These are phyloP conservation scores for Oconnorella tubifera DNA, from an alignment of 2,888 invertebrate genomes.

Conservation along the genomic window DNA sequence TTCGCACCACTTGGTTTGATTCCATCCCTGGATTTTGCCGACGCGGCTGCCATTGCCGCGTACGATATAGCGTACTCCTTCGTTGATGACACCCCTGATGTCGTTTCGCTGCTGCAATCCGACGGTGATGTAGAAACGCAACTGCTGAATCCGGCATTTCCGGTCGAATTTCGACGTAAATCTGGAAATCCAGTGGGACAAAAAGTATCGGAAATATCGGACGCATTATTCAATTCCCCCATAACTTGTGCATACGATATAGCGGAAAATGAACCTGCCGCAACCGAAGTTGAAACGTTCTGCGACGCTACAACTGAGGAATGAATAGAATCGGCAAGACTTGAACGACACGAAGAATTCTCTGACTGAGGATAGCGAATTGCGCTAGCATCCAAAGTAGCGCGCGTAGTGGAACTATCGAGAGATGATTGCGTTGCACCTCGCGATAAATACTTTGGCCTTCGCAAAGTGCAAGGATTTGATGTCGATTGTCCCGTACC, in stretches of 20 bases:
- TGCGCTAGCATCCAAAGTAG: no score
- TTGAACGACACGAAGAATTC: no score
- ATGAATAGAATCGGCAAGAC: background rate
- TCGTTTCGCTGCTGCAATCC: background rate
- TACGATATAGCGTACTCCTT: slow-evolving; percentile 1
- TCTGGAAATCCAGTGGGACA: background rate
- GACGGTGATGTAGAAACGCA: background rate
- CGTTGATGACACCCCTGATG: background rate
- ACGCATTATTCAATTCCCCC: background rate
- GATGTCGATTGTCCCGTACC: background rate
- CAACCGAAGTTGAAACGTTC: background rate
- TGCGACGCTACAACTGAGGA: background rate
- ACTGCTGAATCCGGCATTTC: background rate
- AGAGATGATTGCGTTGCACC: background rate
- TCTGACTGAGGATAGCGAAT: no score
- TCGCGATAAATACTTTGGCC: background rate
- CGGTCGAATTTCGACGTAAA: slow-evolving; percentile 1
- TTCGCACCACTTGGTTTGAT: background rate
- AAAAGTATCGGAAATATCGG: background rate
- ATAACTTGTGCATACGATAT: background rate
- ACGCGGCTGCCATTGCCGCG: slow-evolving; percentile 1
- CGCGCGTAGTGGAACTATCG: no score
- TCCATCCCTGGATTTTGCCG: background rate
- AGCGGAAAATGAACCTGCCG: background rate
- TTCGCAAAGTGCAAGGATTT: background rate